phyloP scores from a whole-genome alignment of 2,888 invertebrate genomes.

The Leptothorax acervorum region DNA sequence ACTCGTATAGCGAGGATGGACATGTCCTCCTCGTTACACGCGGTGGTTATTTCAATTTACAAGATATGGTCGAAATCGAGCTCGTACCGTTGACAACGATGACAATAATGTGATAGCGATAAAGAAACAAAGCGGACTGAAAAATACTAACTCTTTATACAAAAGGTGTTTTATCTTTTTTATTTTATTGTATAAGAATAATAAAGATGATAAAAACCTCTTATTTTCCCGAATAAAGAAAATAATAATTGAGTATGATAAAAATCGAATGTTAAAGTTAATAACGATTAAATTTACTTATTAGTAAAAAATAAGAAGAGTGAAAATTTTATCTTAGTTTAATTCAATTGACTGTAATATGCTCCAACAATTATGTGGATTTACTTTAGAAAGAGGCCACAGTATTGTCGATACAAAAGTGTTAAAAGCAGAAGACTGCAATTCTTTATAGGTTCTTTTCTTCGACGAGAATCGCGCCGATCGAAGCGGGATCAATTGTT shows the following conservation, averaged over 20 bases:
- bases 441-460: neutral
- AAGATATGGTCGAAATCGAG: conserved; percentile 4
- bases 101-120: conserved; percentile 9
- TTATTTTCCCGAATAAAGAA: neutral
- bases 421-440: neutral
- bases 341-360: neutral
- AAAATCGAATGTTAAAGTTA: neutral
- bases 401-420: neutral
- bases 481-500: conserved; percentile 30
- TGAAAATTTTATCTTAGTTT: neutral
- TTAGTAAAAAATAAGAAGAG: neutral
- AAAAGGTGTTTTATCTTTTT: neutral
- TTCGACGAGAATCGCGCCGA: neutral
- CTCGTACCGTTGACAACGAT: neutral
- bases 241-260: neutral
- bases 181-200: neutral
- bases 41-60: conserved; percentile 25
- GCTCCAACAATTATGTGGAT: neutral
- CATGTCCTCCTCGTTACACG: conserved; percentile 53
- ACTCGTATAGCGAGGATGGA: conserved; percentile 28
- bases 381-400: neutral
- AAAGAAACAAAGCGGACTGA: neutral
- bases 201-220: neutral
- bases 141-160: neutral
- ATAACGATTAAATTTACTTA: neutral